Evolutionary conservation across 1,140 invertebrate species (phyloP), one percentile per base, ranked within the genome.

Genomic region (Zaprionus nigranus): DNA sequence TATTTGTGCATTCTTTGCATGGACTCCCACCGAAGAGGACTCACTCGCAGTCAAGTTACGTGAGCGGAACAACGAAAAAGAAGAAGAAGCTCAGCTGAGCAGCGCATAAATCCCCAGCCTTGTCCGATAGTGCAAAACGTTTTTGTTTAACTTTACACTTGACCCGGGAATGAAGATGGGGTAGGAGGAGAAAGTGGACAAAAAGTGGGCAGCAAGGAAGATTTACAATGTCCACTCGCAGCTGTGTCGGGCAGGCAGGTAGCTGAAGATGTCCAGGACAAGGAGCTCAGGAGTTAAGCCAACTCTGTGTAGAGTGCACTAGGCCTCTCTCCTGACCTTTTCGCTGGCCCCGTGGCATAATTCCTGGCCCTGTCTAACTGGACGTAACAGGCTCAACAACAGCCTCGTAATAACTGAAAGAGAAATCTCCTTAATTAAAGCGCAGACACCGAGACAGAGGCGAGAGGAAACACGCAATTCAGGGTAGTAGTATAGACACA

Each of bases 141-240:
- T 80, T 84, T 84, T 84, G 82, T 76, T 80, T 77, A 83, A 83
- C 77, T 84, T 83, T 77, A 66, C 78, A 84, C 77, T 83, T 83
- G 81, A 84, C 81, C 81, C 73, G 46, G 34, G 4, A 0, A 38
- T 5, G 36, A 38, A 15, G 36, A 38, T 11, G 58, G 59, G 75
- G 71, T 67, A 7, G 24, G 53, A 28, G 24, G 30, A 3, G 30
- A 30, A 11, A 30, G 62, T 38, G 38, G 56, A 17, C 69, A 3
- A 9, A 30, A 11, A 30, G 62, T 38, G 38, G 56, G 24, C 69
- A 11, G 12, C 20, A 20, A 43, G n/a, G n/a, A 43, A 43, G 40
- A 43, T 43, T 43, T 43, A 43, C 40, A 46, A 46, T 46, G 40
- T 46, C 40, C 40, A 46, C n/a, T 46, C n/a, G n/a, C 40, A 51